Evolutionary conservation across 2,888 invertebrate genomes (phyloP), one percentile per base, ranked within the genome.

Genomic region (Hypselothyrea guttata): DNA sequence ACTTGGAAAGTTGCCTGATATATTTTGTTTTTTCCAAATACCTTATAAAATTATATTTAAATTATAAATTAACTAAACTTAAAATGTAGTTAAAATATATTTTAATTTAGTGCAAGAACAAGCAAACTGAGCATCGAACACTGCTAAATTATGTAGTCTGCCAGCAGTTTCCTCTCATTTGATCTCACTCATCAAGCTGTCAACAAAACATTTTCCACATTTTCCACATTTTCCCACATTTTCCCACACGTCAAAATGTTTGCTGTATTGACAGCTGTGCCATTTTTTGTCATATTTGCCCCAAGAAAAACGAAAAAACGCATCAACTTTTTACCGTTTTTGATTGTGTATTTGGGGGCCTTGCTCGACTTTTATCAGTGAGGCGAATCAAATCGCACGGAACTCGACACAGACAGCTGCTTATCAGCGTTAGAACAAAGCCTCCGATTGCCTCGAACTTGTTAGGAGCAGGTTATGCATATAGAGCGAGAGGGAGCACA

Each of bases 181-280:
- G 30, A 30, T 22, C 22, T 22, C 22, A 4, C 22, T 22, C 22
- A 22, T 22, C 22, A 22, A 22, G 5, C 22, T 22, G 22, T 22
- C 22, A 22, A 22, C 22, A 22, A 5, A 5, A 2, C 2, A 22
- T 5, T 4, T 2, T 22, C 22, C 2, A 22, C 22, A 22, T 2
- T 22, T 18, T 22, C 22, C 2, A 22, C 22, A 22, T 22, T 22
- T 5, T 22, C 22, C 22, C 22, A n/a, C n/a, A n/a, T n/a, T n/a
- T n/a, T n/a, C 22, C 22, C 5, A 2, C 22, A 22, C 4, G 30
- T 7, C 8, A 13, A n/a, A 3, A n/a, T 7, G 33, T 53, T n/a
- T 45, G 38, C 15, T 38, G 37, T 46, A 49, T 63, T 69, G 67
- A 62, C 67, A 67, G 67, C 57, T 67, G 67, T 46, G 35, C 56